Percentiles rank a stretch among this genome's conserved stretches.
Evolutionary conservation across 2,888 invertebrate species (phyloP).

Genomic region (Bellardia bayeri): DNA sequence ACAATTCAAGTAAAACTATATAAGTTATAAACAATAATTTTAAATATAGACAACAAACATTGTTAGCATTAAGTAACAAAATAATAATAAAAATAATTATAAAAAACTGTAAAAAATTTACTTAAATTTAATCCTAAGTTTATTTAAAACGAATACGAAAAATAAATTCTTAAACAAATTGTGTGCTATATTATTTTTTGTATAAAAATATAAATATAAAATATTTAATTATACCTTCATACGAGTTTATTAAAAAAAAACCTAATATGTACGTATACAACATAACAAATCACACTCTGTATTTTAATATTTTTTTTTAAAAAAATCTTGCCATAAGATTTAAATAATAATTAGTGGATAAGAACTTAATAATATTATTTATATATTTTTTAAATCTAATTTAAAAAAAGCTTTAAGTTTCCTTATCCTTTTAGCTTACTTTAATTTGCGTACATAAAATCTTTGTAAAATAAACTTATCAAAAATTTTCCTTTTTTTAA

Average conservation of each 20-base stretch:
- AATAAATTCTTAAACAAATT: conserved; percentile 58
- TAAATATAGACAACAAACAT: not conserved
- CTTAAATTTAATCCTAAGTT: not conserved
- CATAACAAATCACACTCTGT: not conserved
- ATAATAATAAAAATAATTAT: not conserved
- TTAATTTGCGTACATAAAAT: conserved; percentile 13
- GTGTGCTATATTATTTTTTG: conserved; percentile 75
- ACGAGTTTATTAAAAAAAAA: not conserved
- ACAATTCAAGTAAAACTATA: not conserved
- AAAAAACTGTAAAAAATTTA: conserved; percentile 42
- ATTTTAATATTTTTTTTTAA: conserved; percentile 44
- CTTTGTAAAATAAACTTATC: conserved; percentile 50
- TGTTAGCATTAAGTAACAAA: not conserved
- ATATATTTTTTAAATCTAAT: conserved; percentile 55
- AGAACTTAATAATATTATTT: conserved; percentile 61
- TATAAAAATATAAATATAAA: conserved; percentile 52
- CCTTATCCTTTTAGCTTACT: conserved; percentile 24
- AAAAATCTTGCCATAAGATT: conserved; percentile 79
- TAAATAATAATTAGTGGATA: conserved; percentile 61
- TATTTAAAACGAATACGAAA: conserved; percentile 16
- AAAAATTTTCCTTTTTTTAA: conserved; percentile 20
- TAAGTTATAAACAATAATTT: conserved; percentile 5
- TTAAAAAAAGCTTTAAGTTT: conserved; percentile 63
- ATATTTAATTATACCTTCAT: conserved; percentile 17
- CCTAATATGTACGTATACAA: conserved; percentile 24